Conservation (phyloP, 2,113 vertebrate genomes). For the Pseudopipra pipra region DNA sequence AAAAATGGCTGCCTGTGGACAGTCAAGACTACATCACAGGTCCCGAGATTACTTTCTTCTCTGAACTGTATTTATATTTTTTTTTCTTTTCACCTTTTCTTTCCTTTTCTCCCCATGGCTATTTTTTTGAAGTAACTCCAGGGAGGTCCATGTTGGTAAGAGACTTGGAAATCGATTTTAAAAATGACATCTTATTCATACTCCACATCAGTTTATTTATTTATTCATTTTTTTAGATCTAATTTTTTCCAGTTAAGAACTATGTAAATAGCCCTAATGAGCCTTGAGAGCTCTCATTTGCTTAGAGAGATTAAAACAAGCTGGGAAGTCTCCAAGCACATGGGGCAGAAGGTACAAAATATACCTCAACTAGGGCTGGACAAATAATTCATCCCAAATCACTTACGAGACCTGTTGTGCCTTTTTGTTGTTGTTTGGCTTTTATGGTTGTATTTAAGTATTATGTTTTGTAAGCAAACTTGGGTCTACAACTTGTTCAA, state of each 20-base stretch:
- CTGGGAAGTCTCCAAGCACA: constrained; percentile 31
- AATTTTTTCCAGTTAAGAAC: constrained; percentile 68
- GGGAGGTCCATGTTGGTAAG: not conserved
- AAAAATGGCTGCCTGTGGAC: not conserved
- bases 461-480: not conserved
- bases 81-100: not conserved
- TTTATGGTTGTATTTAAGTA: not conserved
- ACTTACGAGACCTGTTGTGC: not conserved
- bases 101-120: not conserved
- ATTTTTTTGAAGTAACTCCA: constrained; percentile 5
- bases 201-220: constrained; percentile 50
- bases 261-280: constrained; percentile 70
- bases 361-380: not conserved
- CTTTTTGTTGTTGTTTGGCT: not conserved
- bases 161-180: constrained; percentile 16
- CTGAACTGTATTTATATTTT: not conserved
- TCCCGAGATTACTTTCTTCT: not conserved
- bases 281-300: constrained; percentile 72
- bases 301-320: constrained; percentile 64
- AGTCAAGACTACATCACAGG: not conserved
- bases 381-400: not conserved
- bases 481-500: not conserved
- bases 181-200: constrained; percentile 48
- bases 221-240: constrained; percentile 64
- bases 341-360: not conserved